These are phyloP conservation scores for Paedocypris micromegethes DNA, from an alignment of 2,797 vertebrate species.

Conservation along the genomic window DNA sequence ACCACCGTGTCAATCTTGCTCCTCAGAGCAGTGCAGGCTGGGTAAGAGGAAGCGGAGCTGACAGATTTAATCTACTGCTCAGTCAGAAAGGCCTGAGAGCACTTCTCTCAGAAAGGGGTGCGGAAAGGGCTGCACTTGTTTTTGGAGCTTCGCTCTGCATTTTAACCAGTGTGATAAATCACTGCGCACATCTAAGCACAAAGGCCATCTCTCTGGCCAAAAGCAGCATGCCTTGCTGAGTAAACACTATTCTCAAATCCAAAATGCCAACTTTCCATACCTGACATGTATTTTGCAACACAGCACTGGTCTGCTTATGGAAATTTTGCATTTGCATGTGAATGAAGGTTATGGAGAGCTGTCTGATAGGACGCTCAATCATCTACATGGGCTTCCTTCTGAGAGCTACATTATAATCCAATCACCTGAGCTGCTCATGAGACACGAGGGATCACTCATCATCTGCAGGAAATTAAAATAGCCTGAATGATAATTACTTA, in stretches of 20 bases:
- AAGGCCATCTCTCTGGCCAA: constrained; percentile 31
- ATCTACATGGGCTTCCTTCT: background rate
- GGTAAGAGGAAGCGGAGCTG: constrained; percentile 23
- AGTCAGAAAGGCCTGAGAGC: constrained; percentile 31
- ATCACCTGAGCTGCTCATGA: too few species aligned
- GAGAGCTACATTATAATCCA: too few species aligned
- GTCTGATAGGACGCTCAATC: background rate
- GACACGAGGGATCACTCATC: too few species aligned
- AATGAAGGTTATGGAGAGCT: background rate
- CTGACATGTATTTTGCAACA: too few species aligned
- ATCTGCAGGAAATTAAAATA: too few species aligned
- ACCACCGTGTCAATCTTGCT: constrained; percentile 5
- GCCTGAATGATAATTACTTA: too few species aligned
- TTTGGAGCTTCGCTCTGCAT: constrained; percentile 62
- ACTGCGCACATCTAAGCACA: constrained; percentile 47
- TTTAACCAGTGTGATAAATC: constrained; percentile 71
- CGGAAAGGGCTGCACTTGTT: constrained; percentile 48
- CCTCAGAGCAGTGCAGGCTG: constrained; percentile 14
- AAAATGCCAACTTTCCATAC: too few species aligned
- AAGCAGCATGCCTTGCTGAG: constrained; percentile 46
- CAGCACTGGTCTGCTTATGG: too few species aligned
- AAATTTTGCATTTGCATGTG: too few species aligned
- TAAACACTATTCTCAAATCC: constrained; percentile 44
- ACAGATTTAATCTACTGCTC: constrained; percentile 46
- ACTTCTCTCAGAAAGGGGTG: constrained; percentile 26